Evolutionary conservation across 2,797 vertebrate species (phyloP), one percentile per base, ranked within the genome.

Genomic region (Lutjanus argentimaculatus): DNA sequence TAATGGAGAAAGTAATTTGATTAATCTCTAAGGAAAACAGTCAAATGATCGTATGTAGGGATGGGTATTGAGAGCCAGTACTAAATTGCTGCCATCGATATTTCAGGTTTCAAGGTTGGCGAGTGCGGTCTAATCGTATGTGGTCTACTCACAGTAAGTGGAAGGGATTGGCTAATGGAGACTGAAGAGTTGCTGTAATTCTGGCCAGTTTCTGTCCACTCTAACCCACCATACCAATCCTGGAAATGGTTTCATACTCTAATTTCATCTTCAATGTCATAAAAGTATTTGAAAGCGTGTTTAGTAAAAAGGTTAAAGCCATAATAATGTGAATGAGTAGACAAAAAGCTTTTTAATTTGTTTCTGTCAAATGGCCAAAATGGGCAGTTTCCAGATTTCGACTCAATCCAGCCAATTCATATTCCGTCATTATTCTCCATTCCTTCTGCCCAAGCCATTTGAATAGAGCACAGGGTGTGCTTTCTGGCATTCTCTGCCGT

Each of bases 261-360:
- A 65, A 8, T 75, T 66, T 64, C 58, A 70, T 66, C 19, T 0
- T 1, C 5, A 16, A 48, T 52, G 40, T 68, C 71, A 48, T 16
- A 15, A 22, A 48, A 61, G 48, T 45, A 46, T 69, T 72, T 58
- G 73, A 76, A 48, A 59, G 42, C 17, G 1, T 22, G 6, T 70
- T 75, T 66, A 55, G 36, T 71, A 19, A 72, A 83, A 77, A 55
- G 68, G 22, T 83, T 59, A 66, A 77, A 67, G 46, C 15, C 25
- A 8, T 64, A 77, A 82, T 73, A 76, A 82, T 64, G 42, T 67
- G 43, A 4, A 72, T 12, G 13, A 67, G 25, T 11, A 83, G 68
- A 81, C 83, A 57, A 46, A 85, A 85, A 83, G 30, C 56, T 40
- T 85, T 82, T 75, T 78, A 73, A 87, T 91, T 78, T 68, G 48